Conservation (phyloP, 2,113 vertebrate genomes). For the Chroicocephalus ridibundus region DNA sequence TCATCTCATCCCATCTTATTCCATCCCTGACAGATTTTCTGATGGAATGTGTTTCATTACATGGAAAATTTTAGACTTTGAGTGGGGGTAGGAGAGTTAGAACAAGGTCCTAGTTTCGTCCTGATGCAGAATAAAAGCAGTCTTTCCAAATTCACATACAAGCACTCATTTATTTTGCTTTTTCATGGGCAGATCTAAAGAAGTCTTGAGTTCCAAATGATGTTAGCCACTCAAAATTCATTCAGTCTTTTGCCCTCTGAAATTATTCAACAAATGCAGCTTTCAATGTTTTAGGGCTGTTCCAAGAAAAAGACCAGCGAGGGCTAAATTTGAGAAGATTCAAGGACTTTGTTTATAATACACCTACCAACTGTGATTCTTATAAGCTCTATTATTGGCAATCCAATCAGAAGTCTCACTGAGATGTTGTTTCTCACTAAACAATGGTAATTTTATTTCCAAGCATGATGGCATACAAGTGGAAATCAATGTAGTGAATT, state of each 20-base stretch:
- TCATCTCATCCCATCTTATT: not conserved
- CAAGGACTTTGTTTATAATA: not conserved
- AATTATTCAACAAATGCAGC: not conserved
- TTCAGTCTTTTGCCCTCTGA: not conserved
- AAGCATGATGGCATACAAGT: not conserved
- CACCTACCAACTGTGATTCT: not conserved
- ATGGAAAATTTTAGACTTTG: not conserved
- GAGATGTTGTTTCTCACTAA: not conserved
- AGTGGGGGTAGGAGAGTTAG: accelerated
- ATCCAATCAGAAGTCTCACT: not conserved
- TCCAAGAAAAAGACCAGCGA: not conserved
- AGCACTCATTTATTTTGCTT: not conserved
- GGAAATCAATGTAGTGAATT: not conserved
- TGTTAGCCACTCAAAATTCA: not conserved
- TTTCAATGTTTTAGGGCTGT: not conserved
- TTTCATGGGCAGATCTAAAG: not conserved
- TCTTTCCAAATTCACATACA: not conserved
- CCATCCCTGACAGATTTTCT: not conserved
- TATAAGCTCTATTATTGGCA: not conserved
- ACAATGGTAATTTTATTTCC: not conserved
- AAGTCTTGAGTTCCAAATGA: not conserved
- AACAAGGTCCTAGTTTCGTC: not conserved
- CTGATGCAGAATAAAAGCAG: not conserved
- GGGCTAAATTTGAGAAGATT: not conserved
- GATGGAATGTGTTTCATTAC: not conserved